Evolutionary conservation across 2,888 invertebrate species (phyloP).

Genomic region (Agrochola lychnidis): DNA sequence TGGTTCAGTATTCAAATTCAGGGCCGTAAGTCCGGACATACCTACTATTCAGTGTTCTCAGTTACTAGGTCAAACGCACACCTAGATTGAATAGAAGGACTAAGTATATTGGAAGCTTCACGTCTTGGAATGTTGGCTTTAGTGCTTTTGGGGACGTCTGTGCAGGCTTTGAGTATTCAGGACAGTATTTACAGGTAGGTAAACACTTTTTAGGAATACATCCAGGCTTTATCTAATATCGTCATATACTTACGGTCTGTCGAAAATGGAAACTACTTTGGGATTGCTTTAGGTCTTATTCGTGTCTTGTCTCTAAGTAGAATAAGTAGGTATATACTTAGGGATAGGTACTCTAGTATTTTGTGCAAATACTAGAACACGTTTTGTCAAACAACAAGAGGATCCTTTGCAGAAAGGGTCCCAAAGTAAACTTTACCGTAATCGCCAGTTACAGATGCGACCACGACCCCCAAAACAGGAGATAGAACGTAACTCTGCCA

Average conservation of each 20-base stretch:
- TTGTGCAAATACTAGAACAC: background rate
- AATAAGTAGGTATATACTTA: background rate
- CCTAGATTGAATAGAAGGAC: slow-evolving; percentile 22
- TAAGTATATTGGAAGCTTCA: slow-evolving; percentile 28
- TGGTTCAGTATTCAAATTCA: slow-evolving; percentile 21
- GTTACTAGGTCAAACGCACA: slow-evolving; percentile 18
- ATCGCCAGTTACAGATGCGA: slow-evolving; percentile 9
- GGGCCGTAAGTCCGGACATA: background rate
- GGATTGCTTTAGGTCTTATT: background rate
- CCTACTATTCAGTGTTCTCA: slow-evolving; percentile 28
- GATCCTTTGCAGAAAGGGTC: background rate
- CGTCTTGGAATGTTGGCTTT: slow-evolving; percentile 23
- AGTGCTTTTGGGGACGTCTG: slow-evolving; percentile 2
- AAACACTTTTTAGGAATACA: slow-evolving; percentile 16
- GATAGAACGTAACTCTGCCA: background rate
- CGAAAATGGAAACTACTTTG: background rate
- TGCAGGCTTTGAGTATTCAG: background rate
- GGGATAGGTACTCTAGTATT: background rate
- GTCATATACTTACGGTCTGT: background rate
- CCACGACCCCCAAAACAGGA: background rate
- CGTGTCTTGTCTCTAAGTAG: too few relatives aligned
- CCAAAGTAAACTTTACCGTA: slow-evolving; percentile 7
- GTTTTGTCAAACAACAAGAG: background rate
- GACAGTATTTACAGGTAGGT: slow-evolving; percentile 12
- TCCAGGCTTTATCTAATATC: background rate